phyloP scores from a whole-genome alignment of 2,888 invertebrate species.

The Lysandra coridon region DNA sequence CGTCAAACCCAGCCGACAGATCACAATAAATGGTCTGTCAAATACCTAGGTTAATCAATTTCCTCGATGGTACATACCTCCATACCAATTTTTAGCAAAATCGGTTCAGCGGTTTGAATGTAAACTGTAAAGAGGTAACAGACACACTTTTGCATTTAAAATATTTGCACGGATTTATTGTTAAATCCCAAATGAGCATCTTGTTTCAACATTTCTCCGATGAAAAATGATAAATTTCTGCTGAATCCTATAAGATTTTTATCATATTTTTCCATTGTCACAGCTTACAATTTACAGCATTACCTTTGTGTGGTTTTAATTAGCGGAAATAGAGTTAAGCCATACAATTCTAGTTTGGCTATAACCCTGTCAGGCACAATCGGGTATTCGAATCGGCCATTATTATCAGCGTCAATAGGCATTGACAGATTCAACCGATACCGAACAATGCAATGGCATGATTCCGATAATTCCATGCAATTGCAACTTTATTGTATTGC shows the following conservation, averaged over 20 bases:
- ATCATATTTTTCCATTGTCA: neutral
- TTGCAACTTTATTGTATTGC: neutral
- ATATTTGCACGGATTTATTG: no score
- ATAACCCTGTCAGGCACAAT: constrained; percentile 7
- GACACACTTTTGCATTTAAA: no score
- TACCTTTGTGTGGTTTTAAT: neutral
- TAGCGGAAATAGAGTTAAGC: neutral
- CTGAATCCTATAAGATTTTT: neutral
- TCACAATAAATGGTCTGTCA: no score
- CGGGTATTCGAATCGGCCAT: neutral
- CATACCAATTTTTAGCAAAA: no score
- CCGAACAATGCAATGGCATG: constrained; percentile 15
- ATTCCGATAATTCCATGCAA: constrained; percentile 13
- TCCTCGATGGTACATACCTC: no score
- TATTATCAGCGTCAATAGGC: constrained; percentile 4
- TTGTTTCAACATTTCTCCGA: no score
- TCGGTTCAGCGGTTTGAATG: no score
- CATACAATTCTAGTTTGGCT: neutral
- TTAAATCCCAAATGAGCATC: no score
- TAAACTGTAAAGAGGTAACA: no score
- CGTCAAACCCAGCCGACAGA: no score
- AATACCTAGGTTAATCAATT: no score
- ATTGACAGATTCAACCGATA: neutral
- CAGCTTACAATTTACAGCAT: neutral
- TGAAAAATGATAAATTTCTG: no score